Base-by-base conservation (phyloP, 2,888 invertebrate species). In the Drosophila sordidula region DNA sequence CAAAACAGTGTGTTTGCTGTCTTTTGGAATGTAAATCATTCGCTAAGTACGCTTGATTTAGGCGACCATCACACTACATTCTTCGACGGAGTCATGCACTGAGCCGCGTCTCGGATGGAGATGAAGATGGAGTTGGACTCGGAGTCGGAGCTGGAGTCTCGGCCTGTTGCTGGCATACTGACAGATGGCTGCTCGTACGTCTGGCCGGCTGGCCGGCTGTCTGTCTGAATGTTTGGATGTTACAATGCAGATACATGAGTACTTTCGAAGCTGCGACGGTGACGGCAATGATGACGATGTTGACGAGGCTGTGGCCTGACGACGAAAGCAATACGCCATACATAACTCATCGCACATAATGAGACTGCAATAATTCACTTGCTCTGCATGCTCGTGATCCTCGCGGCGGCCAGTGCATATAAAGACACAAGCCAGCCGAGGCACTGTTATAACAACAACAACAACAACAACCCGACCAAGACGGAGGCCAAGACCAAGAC, bases 291-390 rank as follows among this genome's bases (percentile, higher is more conserved):
- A 79, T 66, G 78, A 78, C 71, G 80, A 66, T 78, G 74, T 73
- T 73, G 71, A 79, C 71, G 78, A 73, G 72, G 50, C 79, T 64
- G 22, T 70, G 66, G 75, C 55, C 72, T 77, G 77, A 77, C 83
- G 89, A 91, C 91, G 90, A 90, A 87, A 85, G 89, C 91, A 90
- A 90, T 90, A 90, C 90, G 84, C 85, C 78, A 89, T 80, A 90
- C 90, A 90, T 90, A 90, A 90, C 90, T 90, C 91, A 90, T 91
- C 89, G 90, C 91, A 90, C 90, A 90, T 90, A 90, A 90, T 90
- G 90, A 90, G 91, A 89, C 91, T 90, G 89, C 89, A 90, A 90
- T 90, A 90, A 91, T 90, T 90, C 90, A 90, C 90, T 87, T 88
- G 87, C 89, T 83, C 84, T 84, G 81, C 86, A 86, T 86, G 85